Base-by-base conservation (phyloP, 1,140 invertebrate genomes). In the Lordiphosa clarofinis region DNA sequence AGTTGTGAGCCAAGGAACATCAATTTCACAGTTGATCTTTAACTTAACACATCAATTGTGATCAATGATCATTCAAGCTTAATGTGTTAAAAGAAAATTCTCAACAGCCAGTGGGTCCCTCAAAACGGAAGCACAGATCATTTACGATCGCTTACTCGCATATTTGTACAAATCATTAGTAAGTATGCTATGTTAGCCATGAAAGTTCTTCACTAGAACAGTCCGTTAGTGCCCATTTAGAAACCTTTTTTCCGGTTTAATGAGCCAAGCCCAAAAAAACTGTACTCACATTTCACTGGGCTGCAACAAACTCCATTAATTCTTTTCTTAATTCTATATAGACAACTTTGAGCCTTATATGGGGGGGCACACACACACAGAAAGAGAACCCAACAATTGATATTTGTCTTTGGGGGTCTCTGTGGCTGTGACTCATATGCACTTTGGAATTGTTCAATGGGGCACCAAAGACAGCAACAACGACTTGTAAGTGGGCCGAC, bases 381-480 rank as follows among this genome's bases (percentile, higher is more conserved):
- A 39, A 39, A 19, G 36, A 38, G 11, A 38, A 52, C 35, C 35
- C 15, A 52, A 36, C 33, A 52, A 52, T 46, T 52, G 33, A 37
- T 52, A 38, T 52, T 38, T 37, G 49, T 52, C 49, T 52, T 37
- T 35, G 31, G 24, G 8, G 4, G 44, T 12, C 2, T n/a, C 15
- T 13, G 35, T 4, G 4, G 28, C 6, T 5, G 15, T 37, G 33
- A 52, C 49, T 52, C 49, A 38, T 38, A 52, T 52, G 49, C 49
- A 52, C 49, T 52, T 52, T 52, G 49, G 37, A 52, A 24, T 52
- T 52, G 36, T 52, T 52, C 49, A 50, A 50, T 50, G 48, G 36
- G 48, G 48, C 48, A 50, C 47, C 21, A 50, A 50, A 50, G 36
- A 35, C 33, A 11, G 15, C 36, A 39, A 31, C 8, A 33, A 21